phyloP scores from a whole-genome alignment of 1,140 invertebrate species.

The Zaprionus davidi region DNA sequence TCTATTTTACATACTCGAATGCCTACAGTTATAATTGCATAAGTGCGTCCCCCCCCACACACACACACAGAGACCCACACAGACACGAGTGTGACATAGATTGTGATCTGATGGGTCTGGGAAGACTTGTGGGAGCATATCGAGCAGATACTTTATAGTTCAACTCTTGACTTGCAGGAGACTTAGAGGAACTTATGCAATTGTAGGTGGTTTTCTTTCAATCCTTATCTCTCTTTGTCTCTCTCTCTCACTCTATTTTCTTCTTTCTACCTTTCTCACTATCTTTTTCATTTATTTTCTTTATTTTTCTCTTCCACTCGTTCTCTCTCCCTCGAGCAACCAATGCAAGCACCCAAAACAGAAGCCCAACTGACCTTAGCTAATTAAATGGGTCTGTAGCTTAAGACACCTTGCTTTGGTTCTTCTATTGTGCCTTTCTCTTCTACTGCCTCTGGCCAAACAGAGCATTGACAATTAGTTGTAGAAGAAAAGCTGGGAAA shows the following conservation, averaged over 20 bases:
- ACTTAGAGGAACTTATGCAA: slow-evolving; percentile 26
- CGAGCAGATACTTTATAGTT: slow-evolving; percentile 29
- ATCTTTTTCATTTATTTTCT: neutral
- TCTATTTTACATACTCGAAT: slow-evolving; percentile 53
- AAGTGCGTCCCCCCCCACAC: slow-evolving; percentile 43
- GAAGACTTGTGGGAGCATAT: slow-evolving; percentile 53
- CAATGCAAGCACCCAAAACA: neutral
- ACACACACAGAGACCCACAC: neutral
- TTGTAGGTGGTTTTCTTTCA: neutral
- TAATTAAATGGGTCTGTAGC: slow-evolving; percentile 48
- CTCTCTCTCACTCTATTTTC: neutral
- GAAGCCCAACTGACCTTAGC: slow-evolving; percentile 59
- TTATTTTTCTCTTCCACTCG: neutral
- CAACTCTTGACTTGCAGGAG: neutral
- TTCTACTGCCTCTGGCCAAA: slow-evolving; percentile 35
- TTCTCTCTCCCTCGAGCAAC: slow-evolving; percentile 3
- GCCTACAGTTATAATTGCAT: slow-evolving; percentile 66
- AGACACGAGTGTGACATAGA: slow-evolving; percentile 41
- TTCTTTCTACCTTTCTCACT: neutral
- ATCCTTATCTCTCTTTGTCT: neutral
- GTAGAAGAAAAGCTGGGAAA: slow-evolving; percentile 22
- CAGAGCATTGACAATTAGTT: slow-evolving; percentile 54
- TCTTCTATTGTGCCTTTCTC: slow-evolving; percentile 16
- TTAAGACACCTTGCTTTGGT: slow-evolving; percentile 26
- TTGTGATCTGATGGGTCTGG: slow-evolving; percentile 39